Conservation (phyloP, 2,888 invertebrate species). For the Melanostoma mellinum region DNA sequence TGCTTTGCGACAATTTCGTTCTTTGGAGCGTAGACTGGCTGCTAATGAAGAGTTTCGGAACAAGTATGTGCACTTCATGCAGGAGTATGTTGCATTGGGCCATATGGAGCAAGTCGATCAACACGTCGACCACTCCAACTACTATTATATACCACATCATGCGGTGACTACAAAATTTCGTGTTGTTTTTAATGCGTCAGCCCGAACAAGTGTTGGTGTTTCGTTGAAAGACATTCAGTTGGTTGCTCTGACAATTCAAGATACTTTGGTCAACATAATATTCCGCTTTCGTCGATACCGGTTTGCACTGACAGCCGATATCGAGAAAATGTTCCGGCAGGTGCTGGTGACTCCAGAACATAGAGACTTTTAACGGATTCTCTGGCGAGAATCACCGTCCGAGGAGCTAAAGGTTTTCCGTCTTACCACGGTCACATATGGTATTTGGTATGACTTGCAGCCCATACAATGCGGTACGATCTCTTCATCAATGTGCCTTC, state of each 20-base stretch:
- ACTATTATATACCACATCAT: conserved; percentile 48
- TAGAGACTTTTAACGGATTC: conserved; percentile 36
- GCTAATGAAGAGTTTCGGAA: not conserved
- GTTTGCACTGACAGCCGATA: conserved; percentile 9
- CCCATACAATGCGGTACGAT: conserved; percentile 42
- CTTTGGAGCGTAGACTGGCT: conserved; percentile 29
- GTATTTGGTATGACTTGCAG: conserved; percentile 53
- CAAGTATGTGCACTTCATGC: conserved; percentile 39
- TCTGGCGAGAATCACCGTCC: conserved; percentile 47
- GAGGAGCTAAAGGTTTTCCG: conserved; percentile 4
- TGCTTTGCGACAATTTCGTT: conserved; percentile 26
- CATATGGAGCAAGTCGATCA: conserved; percentile 17
- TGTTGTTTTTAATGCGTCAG: conserved; percentile 55
- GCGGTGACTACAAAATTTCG: conserved; percentile 47
- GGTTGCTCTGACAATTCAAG: conserved; percentile 32
- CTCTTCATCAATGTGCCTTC: conserved; percentile 46
- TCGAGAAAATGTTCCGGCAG: conserved; percentile 32
- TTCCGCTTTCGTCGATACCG: conserved; percentile 32
- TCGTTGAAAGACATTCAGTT: conserved; percentile 46
- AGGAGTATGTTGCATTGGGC: not conserved
- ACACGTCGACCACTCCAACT: conserved; percentile 26
- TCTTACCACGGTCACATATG: conserved; percentile 40
- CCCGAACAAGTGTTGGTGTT: conserved; percentile 26
- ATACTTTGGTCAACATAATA: conserved; percentile 5
- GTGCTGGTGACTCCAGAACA: conserved; percentile 14